Percentiles rank a stretch among this genome's conserved stretches.
These are phyloP conservation scores for Eristalinus sepulchralis DNA, from an alignment of 2,888 invertebrate species.

Conservation along the genomic window DNA sequence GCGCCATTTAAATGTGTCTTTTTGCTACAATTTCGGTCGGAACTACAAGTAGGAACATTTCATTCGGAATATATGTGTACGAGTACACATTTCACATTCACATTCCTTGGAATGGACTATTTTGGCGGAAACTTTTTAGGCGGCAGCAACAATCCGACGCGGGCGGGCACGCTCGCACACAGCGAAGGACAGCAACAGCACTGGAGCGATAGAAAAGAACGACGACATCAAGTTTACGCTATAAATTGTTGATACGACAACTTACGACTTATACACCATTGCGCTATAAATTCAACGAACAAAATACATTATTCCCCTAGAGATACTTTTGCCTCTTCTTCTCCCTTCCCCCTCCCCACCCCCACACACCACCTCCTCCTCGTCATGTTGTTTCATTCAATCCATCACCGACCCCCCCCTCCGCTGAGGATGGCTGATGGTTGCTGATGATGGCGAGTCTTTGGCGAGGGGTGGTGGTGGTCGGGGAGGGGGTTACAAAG, in stretches of 20 bases:
- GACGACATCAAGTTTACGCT: slow-evolving; percentile 68
- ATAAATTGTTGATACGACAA: slow-evolving; percentile 72
- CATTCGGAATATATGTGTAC: slow-evolving; percentile 11
- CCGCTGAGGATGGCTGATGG: no score
- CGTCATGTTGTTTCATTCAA: not conserved
- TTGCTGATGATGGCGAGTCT: not conserved
- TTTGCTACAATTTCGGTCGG: slow-evolving; percentile 61
- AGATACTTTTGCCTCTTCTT: slow-evolving; percentile 21
- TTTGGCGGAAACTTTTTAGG: slow-evolving; percentile 69
- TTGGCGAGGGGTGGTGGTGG: not conserved
- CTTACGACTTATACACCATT: slow-evolving; percentile 71
- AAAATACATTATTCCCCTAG: slow-evolving; percentile 41
- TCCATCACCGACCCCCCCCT: not conserved
- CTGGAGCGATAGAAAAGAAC: slow-evolving; percentile 12
- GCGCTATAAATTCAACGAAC: slow-evolving; percentile 65
- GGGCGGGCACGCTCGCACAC: not conserved
- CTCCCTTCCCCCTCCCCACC: not conserved
- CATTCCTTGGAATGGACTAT: slow-evolving; percentile 54
- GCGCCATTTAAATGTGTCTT: slow-evolving; percentile 68
- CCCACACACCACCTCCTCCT: not conserved
- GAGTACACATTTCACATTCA: slow-evolving; percentile 24
- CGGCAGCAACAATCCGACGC: slow-evolving; percentile 44
- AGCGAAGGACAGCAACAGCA: slow-evolving; percentile 19
- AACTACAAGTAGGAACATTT: slow-evolving; percentile 63
- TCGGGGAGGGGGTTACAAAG: not conserved